Evolutionary conservation across 2,797 vertebrate genomes (phyloP), one percentile per base, ranked within the genome.

Genomic region (Alfaro cultratus): DNA sequence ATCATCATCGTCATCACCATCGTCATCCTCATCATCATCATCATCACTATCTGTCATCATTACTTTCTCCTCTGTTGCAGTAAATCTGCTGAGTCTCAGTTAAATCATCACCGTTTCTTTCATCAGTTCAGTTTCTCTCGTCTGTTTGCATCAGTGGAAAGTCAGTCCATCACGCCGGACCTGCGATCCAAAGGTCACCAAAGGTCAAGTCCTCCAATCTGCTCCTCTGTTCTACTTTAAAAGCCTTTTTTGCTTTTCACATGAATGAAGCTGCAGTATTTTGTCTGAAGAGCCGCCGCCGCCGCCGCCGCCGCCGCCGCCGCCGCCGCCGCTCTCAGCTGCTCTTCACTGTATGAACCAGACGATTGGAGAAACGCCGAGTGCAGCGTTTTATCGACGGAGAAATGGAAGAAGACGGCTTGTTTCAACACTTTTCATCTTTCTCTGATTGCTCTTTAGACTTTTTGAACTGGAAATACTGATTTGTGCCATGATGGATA

Each of bases 291-390:
- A 85, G 87, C 83, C 73, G 68, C 47, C 75, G 70, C 83, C 78
- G 78, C 85, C 78, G 78, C 46, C 78, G 78, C 85, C 78, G 76
- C 46, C 78, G 78, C 85, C 78, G 36, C 36, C 36, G 36, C 36
- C 71, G 68, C 47, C 74, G 70, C 82, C 78, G 78, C 85, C 75
- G 78, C 47, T 88, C 75, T 74, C 49, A 70, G 77, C 23, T 51
- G 77, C 85, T 75, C 84, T 81, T 80, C 83, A 67, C 49, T 71
- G 79, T 80, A 74, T 87, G 85, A 82, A 46, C 81, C 76, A 49
- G 70, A 75, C 18, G 34, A 9, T 79, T 88, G 71, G 76, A 81
- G 68, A 82, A 83, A 87, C 85, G 78, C 80, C 60, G 74, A 83
- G 83, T 60, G 7, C 74, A 68, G 68, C 75, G 82, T 80, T 86